Evolutionary conservation across 1,140 invertebrate species (phyloP), one percentile per base, ranked within the genome.

Genomic region (Drosophila novamexicana): DNA sequence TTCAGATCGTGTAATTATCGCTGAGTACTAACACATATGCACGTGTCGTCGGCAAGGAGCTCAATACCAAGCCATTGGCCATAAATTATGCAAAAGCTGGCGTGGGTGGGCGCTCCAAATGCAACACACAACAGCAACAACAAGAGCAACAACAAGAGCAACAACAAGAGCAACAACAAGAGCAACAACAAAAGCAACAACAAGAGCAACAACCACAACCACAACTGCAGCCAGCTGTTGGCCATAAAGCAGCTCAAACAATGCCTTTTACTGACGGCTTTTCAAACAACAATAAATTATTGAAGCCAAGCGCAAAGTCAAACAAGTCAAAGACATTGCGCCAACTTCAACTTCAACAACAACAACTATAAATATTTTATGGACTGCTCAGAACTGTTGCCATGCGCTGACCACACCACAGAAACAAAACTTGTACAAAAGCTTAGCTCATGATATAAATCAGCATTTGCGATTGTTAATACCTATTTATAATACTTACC

Each of bases 221-320:
- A 37, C 45, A 44, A 22, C 16, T 69, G 29, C 16, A 12, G 22
- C 54, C 67, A 79, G 76, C 63, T 81, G 82, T 79, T 79, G 75
- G 49, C 83, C 68, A 79, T 77, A 88, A 86, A 79, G 67, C 77
- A 81, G 69, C 40, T 61, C 69, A 81, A 79, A 86, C 82, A 86
- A 86, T 79, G 79, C 79, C 84, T 82, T 78, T 73, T 77, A 86
- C 72, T 59, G 76, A 75, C 72, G 72, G 63, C 76, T 69, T 82
- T 79, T 79, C 79, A 79, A 88, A 82, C 76, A 45, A 86, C 79
- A 79, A 88, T 86, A 88, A 88, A 88, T 86, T 77, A 86, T 88
- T 77, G 83, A 86, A 86, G 83, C 79, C 83, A 76, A 75, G 76
- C 69, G 53, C 68, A 66, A 71, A 86, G 82, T 86, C 83, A 88